Percentiles rank a stretch among this genome's conserved stretches.
phyloP scores from a whole-genome alignment of 2,888 invertebrate genomes.

The Temnothorax ravouxi region DNA sequence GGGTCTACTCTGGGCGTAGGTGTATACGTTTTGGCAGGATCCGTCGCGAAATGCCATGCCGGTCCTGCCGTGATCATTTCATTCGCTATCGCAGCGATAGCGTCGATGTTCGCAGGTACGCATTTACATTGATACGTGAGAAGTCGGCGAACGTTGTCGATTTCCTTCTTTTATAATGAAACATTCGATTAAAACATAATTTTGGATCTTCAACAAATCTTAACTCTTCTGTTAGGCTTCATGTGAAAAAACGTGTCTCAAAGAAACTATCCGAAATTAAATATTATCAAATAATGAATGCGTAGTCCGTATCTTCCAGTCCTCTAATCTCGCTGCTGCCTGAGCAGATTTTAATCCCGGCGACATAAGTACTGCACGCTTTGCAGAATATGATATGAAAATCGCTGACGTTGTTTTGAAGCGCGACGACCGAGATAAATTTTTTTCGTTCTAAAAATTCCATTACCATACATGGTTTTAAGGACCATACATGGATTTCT shows the following conservation, averaged over 20 bases:
- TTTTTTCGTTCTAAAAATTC: background rate
- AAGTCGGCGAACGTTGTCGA: background rate
- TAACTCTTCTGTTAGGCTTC: background rate
- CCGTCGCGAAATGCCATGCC: slow-evolving; percentile 92
- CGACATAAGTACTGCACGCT: background rate
- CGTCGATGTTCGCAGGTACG: slow-evolving; percentile 95
- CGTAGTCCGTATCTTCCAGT: background rate
- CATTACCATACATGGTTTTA: background rate
- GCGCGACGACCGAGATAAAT: background rate
- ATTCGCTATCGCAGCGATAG: slow-evolving; percentile 95
- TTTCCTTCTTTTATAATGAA: background rate
- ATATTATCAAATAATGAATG: background rate
- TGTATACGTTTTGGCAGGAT: slow-evolving; percentile 95
- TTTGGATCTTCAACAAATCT: background rate
- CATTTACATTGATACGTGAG: background rate
- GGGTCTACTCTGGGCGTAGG: slow-evolving; percentile 96
- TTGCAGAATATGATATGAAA: slow-evolving; percentile 10
- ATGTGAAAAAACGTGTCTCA: background rate
- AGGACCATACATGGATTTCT: too few relatives aligned
- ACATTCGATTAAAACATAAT: background rate
- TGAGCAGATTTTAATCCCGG: background rate
- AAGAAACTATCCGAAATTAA: background rate
- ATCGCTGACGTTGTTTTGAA: background rate
- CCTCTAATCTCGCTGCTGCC: background rate
- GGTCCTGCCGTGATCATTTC: slow-evolving; percentile 96